Evolutionary conservation across 2,888 invertebrate genomes (phyloP), one percentile per base, ranked within the genome.

Genomic region (Pseudococcus viburni): DNA sequence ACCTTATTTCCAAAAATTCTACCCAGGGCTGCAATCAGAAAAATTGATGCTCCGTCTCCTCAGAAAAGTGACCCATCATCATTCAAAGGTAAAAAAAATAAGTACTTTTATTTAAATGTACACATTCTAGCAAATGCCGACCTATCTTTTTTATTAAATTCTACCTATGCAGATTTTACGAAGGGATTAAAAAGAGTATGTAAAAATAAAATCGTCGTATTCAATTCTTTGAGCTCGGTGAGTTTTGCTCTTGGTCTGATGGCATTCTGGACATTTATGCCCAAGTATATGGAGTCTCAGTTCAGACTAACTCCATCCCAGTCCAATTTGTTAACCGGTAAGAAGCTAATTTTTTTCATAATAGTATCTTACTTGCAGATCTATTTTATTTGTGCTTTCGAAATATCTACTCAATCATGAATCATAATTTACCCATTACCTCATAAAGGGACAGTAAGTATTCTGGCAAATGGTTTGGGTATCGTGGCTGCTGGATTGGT

Each of bases 251-350:
- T 92, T 48, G 91, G 92, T 4, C 90, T 91, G 42, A 91, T 91
- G 51, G 93, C 93, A 0, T 92, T 92, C 89, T 92, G 92, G 90
- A 93, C 92, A 8, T 93, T 93, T 90, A 91, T 93, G 90, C 93
- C 93, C 1, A 93, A 93, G 90, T 93, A 93, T 90, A 92, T 93
- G 88, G 93, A 93, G 90, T 93, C 92, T 17, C 93, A 93, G 90
- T 93, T 92, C 90, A 91, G 91, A 6, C 91, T 92, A 55, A 91
- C 92, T 0, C 92, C 93, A 2, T 91, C 92, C 0, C 90, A 91
- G 80, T 93, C 93, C 2, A 93, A 92, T 89, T 91, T 93, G 19
- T 91, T 92, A 85, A 92, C 93, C 89, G 93, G 93, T 93, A 90
- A 89, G 86, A 0, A 8, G 3, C 12, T 15, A 48, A 15, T 12